Evolutionary conservation across 1,140 invertebrate species (phyloP).

Genomic region (Neodiprion fabricii): DNA sequence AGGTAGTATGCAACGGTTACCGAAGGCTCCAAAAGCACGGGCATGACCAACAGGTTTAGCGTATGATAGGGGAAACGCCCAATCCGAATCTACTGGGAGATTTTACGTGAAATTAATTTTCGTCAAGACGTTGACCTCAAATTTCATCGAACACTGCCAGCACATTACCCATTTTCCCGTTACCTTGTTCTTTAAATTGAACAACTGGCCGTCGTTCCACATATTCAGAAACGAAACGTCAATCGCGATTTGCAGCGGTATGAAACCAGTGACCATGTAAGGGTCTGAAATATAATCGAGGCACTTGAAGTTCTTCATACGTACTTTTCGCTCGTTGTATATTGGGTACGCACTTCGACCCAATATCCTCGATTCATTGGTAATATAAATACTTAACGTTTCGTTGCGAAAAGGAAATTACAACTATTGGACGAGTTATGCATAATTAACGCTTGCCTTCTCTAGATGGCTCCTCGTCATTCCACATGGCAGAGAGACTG

Average conservation of each 20-base stretch:
- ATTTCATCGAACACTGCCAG: not conserved
- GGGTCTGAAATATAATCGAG: slow-evolving; percentile 26
- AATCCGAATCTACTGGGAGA: slow-evolving; percentile 26
- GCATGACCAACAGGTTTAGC: slow-evolving; percentile 28
- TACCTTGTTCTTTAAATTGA: not conserved
- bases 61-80: slow-evolving; percentile 31
- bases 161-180: not conserved
- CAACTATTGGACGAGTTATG: not conserved
- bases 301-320: too few species aligned
- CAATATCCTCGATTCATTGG: too few species aligned
- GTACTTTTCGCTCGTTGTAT: too few species aligned
- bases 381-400: too few species aligned
- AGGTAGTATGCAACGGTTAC: slow-evolving; percentile 37
- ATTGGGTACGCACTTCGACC: too few species aligned
- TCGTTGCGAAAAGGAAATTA: too few species aligned
- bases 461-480: slow-evolving; percentile 23
- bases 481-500: slow-evolving; percentile 23
- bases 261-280: slow-evolving; percentile 33
- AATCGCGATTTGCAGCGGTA: slow-evolving; percentile 36
- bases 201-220: slow-evolving; percentile 16
- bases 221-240: slow-evolving; percentile 32
- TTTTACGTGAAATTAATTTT: slow-evolving; percentile 21
- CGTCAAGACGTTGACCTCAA: not conserved
- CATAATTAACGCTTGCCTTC: slow-evolving; percentile 17
- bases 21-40: slow-evolving; percentile 26